Base-by-base conservation (phyloP, 2,888 invertebrate genomes). In the Protonemura montana region DNA sequence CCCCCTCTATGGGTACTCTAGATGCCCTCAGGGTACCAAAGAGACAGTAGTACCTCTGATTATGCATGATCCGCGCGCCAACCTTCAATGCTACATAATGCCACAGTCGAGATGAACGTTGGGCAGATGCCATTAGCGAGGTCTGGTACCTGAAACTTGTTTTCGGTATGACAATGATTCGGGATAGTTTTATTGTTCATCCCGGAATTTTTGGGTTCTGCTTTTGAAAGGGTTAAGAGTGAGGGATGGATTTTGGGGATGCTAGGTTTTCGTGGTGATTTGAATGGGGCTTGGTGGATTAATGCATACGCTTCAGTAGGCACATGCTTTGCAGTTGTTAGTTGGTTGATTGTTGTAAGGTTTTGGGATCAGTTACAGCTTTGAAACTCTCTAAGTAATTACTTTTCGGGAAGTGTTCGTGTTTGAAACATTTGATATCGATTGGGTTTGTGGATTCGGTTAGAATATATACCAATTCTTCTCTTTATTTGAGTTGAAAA, bases 11-110 rank as follows among this genome's bases (percentile, higher is more conserved):
- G 78, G 28, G 28, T 25, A 28, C 21, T 25, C 27, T 26, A 7
- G n/a, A 5, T 7, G 78, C 78, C 78, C 78, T n/a, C 27, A 25
- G 78, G 78, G 21, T 10, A 10, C 26, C 78, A 28, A 78, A 78
- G 78, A 78, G 78, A 78, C 78, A 78, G 78, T 78, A 78, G 78
- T 78, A 28, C 27, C 59, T 59, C 10, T 78, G 78, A 78, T 78
- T 78, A 78, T 78, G 78, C 78, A 78, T 78, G 78, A 78, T 78
- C 59, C 59, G 2, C 41, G 41, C 59, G 21, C 59, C 59, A 59
- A 59, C 59, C 59, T 59, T 59, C 59, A 13, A 10, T 21, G 59
- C 1, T 10, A 10, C 21, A 10, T 21, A 59, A 59, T 21, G 21
- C 59, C 2, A 21, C 59, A 59, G 7, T 59, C 7, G 78, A 5